phyloP scores from a whole-genome alignment of 2,113 vertebrate genomes.

The Tachysurus vachellii region DNA sequence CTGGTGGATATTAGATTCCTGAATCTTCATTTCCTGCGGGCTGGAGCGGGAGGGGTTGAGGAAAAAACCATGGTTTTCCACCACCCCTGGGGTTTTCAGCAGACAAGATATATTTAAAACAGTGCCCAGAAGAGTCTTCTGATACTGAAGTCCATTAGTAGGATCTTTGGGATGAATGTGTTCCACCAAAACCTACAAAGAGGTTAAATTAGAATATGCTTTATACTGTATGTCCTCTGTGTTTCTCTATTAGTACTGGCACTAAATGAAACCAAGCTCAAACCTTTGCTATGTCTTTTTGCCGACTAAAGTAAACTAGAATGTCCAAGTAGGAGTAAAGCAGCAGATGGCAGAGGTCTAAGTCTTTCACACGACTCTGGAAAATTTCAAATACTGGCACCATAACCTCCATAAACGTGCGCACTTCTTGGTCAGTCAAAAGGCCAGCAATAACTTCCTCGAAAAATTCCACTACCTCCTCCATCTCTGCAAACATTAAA shows the following conservation, averaged over 20 bases:
- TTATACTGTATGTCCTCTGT: neutral
- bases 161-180: conserved; percentile 94
- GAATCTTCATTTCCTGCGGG: conserved; percentile 94
- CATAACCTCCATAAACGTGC: conserved; percentile 91
- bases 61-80: conserved; percentile 93
- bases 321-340: conserved; percentile 90
- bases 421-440: conserved; percentile 88
- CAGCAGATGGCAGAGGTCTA: conserved; percentile 91
- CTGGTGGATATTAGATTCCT: conserved; percentile 97
- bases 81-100: conserved; percentile 90
- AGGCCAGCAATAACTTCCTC: conserved; percentile 88
- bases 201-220: neutral
- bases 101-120: conserved; percentile 90
- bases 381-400: conserved; percentile 90
- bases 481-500: conserved; percentile 76
- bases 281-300: conserved; percentile 92
- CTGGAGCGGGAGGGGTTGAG: conserved; percentile 91
- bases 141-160: conserved; percentile 90
- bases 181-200: conserved; percentile 83
- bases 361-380: conserved; percentile 82
- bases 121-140: conserved; percentile 87
- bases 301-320: conserved; percentile 89
- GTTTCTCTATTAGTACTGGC: neutral
- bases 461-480: conserved; percentile 86
- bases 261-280: neutral